Percentiles rank a stretch among this genome's conserved stretches.
These are phyloP conservation scores for Lethenteron camtschaticum DNA, from an alignment of 2,113 vertebrate species.

Conservation along the genomic window DNA sequence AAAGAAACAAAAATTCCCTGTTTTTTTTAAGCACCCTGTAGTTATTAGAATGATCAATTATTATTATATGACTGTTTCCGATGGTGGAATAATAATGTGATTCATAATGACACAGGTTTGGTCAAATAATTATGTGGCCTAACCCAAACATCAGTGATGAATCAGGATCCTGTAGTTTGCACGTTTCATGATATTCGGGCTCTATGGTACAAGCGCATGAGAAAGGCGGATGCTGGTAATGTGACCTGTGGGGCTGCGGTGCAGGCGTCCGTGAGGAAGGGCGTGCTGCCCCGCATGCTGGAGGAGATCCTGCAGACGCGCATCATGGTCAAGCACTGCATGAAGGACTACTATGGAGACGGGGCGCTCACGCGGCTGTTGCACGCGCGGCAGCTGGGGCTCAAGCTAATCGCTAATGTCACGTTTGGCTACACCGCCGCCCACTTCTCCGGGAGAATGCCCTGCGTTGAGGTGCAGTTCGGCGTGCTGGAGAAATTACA, in stretches of 20 bases:
- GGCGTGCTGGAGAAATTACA: background rate
- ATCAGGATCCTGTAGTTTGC: no score
- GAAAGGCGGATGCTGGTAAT: no score
- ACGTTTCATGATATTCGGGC: no score
- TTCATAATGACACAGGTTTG: no score
- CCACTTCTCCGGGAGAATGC: constrained; percentile 87
- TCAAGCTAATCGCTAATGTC: constrained; percentile 86
- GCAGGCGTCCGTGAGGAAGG: constrained; percentile 66
- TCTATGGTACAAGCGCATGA: no score
- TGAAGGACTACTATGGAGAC: constrained; percentile 67
- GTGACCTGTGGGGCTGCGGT: no score
- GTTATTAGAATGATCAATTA: background rate
- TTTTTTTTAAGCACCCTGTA: background rate
- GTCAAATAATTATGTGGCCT: no score
- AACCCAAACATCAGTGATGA: no score
- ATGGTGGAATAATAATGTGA: no score
- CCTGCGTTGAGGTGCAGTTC: constrained; percentile 51
- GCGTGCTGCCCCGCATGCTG: constrained; percentile 73
- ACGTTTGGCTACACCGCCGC: constrained; percentile 79
- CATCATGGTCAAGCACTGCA: constrained; percentile 83
- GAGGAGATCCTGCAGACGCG: constrained; percentile 81
- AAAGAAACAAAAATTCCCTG: background rate
- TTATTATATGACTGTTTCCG: background rate
- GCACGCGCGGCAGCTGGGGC: constrained; percentile 72
- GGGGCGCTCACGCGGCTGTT: constrained; percentile 58